phyloP scores from a whole-genome alignment of 2,888 invertebrate species.

The Cactoblastis cactorum region DNA sequence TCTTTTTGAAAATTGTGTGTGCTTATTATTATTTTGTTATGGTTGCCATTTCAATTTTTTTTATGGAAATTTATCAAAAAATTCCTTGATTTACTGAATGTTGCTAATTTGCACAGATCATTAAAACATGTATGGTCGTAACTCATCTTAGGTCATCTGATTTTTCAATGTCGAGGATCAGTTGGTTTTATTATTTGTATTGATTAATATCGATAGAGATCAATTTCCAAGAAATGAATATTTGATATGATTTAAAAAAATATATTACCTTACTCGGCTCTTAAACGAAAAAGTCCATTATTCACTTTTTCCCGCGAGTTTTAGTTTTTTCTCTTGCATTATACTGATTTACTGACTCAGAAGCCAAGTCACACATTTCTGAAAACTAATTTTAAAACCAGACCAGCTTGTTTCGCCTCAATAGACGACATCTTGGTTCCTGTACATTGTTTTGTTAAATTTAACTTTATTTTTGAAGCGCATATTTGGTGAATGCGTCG shows the following conservation, averaged over 20 bases:
- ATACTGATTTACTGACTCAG: not conserved
- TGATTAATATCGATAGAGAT: too few species aligned
- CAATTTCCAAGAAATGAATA: too few species aligned
- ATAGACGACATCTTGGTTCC: constrained; percentile 13
- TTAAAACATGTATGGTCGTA: not conserved
- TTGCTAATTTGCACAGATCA: too few species aligned
- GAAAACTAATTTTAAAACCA: constrained; percentile 7
- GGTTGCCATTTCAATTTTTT: not conserved
- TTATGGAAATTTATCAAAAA: too few species aligned
- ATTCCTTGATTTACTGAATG: too few species aligned
- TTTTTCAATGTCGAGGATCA: too few species aligned
- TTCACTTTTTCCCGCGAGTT: not conserved
- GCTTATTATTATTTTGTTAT: not conserved
- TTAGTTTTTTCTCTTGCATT: not conserved
- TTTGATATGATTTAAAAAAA: too few species aligned
- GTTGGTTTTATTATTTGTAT: too few species aligned
- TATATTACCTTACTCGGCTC: not conserved
- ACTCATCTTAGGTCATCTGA: too few species aligned
- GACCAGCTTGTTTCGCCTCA: constrained; percentile 4
- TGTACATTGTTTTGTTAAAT: constrained; percentile 17
- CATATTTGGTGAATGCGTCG: constrained; percentile 18
- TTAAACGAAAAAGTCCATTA: not conserved
- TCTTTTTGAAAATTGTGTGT: not conserved
- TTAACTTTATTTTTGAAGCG: constrained; percentile 21
- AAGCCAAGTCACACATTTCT: not conserved